These are phyloP conservation scores for Pachymerium ferrugineum DNA, from an alignment of 2,888 invertebrate species.

Conservation along the genomic window DNA sequence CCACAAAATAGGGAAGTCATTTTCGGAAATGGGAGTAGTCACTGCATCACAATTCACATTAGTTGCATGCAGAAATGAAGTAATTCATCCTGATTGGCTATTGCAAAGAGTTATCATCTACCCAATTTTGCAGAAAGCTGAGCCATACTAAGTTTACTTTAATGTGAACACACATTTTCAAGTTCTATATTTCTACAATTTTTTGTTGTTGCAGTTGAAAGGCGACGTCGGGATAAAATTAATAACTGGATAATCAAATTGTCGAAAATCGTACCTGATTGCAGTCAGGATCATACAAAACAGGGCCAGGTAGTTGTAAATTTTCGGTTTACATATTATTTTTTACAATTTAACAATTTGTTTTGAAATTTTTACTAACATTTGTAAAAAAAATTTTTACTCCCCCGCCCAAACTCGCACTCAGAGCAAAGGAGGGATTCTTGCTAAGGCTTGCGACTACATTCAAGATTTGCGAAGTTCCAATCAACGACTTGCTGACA, in stretches of 20 bases:
- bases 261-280: conserved; percentile 80
- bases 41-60: too few species aligned
- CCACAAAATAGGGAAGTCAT: too few species aligned
- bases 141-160: too few species aligned
- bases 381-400: neutral
- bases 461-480: conserved; percentile 75
- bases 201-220: conserved; percentile 60
- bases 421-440: conserved; percentile 89
- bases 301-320: conserved; percentile 53
- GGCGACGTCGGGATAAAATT: conserved; percentile 88
- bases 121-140: too few species aligned
- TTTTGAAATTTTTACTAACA: neutral
- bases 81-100: too few species aligned
- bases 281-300: conserved; percentile 55
- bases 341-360: neutral
- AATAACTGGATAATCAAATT: conserved; percentile 94
- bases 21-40: too few species aligned
- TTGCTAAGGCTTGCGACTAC: conserved; percentile 93
- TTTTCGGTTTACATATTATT: neutral
- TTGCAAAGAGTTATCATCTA: too few species aligned
- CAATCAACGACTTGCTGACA: conserved; percentile 64
- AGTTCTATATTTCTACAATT: too few species aligned
- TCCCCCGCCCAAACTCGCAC: conserved; percentile 24
- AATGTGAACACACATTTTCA: too few species aligned
- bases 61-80: too few species aligned